phyloP scores from a whole-genome alignment of 1,140 invertebrate genomes.

The Drosophila kanapiae region DNA sequence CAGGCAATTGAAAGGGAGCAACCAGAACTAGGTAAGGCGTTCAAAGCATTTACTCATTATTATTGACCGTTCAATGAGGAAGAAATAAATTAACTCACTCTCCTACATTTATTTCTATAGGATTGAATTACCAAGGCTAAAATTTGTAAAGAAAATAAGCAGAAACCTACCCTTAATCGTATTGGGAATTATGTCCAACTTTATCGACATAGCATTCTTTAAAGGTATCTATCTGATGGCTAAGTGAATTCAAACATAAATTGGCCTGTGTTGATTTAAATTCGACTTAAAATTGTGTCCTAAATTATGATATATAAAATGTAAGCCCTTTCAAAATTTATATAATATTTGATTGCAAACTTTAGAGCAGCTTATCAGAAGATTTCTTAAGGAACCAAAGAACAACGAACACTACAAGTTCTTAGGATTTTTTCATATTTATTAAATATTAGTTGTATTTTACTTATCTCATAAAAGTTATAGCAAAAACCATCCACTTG shows the following conservation, averaged over 20 bases:
- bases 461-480: conserved; percentile 30
- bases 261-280: no score
- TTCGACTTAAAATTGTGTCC: background rate
- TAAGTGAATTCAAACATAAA: background rate
- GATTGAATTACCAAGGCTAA: background rate
- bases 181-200: background rate
- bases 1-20: background rate
- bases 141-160: background rate
- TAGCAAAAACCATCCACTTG: conserved; percentile 11
- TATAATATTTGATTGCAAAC: background rate
- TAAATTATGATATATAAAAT: background rate
- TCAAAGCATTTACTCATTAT: background rate
- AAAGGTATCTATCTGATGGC: no score
- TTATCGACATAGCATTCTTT: no score
- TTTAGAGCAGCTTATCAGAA: background rate
- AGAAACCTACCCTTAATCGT: background rate
- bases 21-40: background rate
- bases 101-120: background rate
- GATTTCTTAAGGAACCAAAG: background rate
- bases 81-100: background rate
- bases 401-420: background rate
- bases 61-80: background rate
- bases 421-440: background rate
- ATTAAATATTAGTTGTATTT: conserved; percentile 31
- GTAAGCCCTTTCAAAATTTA: no score